Percentiles rank a stretch among this genome's conserved stretches.
phyloP scores from a whole-genome alignment of 2,888 invertebrate genomes.

The Acanthococcus lagerstroemiae region DNA sequence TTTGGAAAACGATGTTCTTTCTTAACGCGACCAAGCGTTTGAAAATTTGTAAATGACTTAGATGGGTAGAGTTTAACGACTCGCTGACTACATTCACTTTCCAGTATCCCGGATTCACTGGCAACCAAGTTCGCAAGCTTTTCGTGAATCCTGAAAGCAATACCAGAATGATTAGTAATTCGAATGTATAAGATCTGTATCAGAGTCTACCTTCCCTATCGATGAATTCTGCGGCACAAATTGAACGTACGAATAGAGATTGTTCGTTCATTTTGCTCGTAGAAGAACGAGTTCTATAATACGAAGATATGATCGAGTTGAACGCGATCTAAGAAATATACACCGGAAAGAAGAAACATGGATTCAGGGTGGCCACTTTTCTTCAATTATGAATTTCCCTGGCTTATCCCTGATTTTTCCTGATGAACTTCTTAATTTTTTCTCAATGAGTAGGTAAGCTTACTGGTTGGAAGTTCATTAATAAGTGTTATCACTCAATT shows the following conservation, averaged over 20 bases:
- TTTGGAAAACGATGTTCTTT: conserved; percentile 43
- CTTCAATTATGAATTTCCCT: too few species aligned
- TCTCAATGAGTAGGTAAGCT: too few species aligned
- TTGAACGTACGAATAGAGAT: too few species aligned
- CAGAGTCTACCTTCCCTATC: background rate
- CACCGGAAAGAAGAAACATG: too few species aligned
- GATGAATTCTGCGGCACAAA: too few species aligned
- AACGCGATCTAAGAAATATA: background rate
- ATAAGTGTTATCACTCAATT: too few species aligned
- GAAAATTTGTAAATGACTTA: conserved; percentile 51
- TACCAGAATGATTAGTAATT: background rate
- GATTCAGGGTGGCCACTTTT: too few species aligned
- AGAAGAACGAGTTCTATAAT: too few species aligned
- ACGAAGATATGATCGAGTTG: background rate
- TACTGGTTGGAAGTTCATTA: too few species aligned
- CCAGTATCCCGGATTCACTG: conserved; percentile 51
- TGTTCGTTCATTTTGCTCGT: background rate
- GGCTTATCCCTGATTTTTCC: too few species aligned
- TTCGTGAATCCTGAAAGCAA: conserved; percentile 46
- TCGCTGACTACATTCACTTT: conserved; percentile 50
- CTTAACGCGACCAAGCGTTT: conserved; percentile 50
- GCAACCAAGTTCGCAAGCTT: conserved; percentile 52
- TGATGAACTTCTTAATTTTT: too few species aligned
- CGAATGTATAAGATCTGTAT: background rate
- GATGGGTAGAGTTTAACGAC: conserved; percentile 38